Evolutionary conservation across 2,797 vertebrate species (phyloP).

Genomic region (Sebastes minor): DNA sequence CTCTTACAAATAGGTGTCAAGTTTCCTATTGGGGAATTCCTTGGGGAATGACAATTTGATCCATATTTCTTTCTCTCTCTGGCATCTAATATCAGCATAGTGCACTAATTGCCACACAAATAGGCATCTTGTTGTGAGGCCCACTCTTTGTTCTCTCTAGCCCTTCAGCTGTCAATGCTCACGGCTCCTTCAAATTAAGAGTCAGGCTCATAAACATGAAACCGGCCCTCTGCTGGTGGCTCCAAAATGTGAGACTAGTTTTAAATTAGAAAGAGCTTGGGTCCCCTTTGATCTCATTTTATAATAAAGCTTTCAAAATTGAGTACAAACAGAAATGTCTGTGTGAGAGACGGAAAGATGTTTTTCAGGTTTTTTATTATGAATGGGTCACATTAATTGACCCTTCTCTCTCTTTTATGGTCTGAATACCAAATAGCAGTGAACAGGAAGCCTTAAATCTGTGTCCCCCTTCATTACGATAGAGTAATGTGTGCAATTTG

Average conservation of each 20-base stretch:
- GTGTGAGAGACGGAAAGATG: not conserved
- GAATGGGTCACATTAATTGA: slow-evolving; percentile 8
- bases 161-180: slow-evolving; percentile 10
- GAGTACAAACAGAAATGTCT: not conserved
- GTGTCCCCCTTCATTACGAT: slow-evolving; percentile 22
- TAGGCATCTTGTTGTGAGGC: not conserved
- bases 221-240: not conserved
- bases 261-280: not conserved
- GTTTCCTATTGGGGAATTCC: slow-evolving; percentile 19
- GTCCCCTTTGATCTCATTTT: not conserved
- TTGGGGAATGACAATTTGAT: slow-evolving; percentile 31
- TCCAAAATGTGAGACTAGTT: not conserved
- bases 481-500: slow-evolving; percentile 36
- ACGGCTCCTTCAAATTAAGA: not conserved
- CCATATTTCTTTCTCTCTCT: not conserved
- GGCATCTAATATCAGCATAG: slow-evolving; percentile 10
- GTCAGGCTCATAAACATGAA: not conserved
- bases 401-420: slow-evolving; percentile 4
- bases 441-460: slow-evolving; percentile 15
- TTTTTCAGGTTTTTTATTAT: not conserved
- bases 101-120: slow-evolving; percentile 36
- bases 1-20: slow-evolving; percentile 30
- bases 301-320: not conserved
- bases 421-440: slow-evolving; percentile 1
- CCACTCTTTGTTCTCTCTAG: not conserved